These are phyloP conservation scores for Lycodopsis pacificus DNA, from an alignment of 2,797 vertebrate species.

Conservation along the genomic window DNA sequence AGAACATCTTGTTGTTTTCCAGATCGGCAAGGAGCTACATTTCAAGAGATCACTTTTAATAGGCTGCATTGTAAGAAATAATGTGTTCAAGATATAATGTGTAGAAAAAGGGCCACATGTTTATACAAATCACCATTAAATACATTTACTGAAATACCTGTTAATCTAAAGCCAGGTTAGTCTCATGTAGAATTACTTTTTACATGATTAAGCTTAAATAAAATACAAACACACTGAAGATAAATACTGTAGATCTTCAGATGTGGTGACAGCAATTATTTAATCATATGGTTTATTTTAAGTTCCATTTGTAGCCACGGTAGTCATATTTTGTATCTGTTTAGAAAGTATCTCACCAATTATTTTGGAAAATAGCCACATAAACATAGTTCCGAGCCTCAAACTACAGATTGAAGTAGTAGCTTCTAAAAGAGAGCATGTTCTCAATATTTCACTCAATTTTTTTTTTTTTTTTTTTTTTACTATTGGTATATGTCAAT, in stretches of 20 bases:
- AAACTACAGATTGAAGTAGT: neutral
- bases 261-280: neutral
- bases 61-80: neutral
- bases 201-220: neutral
- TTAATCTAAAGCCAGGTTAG: neutral
- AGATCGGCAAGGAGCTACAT: constrained; percentile 94
- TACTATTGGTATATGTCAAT: constrained; percentile 14
- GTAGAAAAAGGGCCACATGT: neutral
- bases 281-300: neutral
- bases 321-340: neutral
- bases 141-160: neutral
- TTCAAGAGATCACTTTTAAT: constrained; percentile 20
- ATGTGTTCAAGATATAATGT: neutral
- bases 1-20: constrained; percentile 97
- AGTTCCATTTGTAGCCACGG: neutral
- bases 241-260: neutral
- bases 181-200: neutral
- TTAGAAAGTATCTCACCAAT: neutral
- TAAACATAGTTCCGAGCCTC: neutral
- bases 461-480: neutral
- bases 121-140: neutral
- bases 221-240: neutral
- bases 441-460: neutral
- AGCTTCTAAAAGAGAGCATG: constrained; percentile 3
- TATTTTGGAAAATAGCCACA: constrained; percentile 4